A percentile compares a stretch with the other conserved stretches of the same genome.
Evolutionary conservation across 2,797 vertebrate genomes (phyloP).

Genomic region (Sebastes minor): DNA sequence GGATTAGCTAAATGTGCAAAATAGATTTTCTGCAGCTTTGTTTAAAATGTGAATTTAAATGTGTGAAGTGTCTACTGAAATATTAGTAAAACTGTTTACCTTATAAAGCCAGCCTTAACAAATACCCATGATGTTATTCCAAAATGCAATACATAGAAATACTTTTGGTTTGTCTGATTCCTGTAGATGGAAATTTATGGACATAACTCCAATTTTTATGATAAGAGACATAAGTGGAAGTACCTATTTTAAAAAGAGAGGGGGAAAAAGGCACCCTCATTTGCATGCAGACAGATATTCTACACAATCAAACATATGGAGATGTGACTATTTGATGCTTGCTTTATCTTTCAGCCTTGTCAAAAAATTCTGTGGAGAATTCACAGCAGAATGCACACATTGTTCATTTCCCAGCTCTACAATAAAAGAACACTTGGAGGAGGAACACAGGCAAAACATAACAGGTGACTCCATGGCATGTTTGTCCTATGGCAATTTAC

Average conservation of each 20-base stretch:
- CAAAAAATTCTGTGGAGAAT: constrained; percentile 51
- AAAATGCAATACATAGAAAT: not conserved
- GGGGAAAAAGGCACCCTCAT: not conserved
- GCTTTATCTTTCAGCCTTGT: constrained; percentile 54
- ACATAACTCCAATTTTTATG: constrained; percentile 8
- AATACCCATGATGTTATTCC: not conserved
- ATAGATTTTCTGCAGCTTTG: constrained; percentile 35
- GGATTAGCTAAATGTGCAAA: constrained; percentile 48
- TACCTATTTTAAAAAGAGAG: not conserved
- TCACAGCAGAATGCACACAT: constrained; percentile 47
- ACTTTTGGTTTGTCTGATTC: not conserved
- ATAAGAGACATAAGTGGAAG: not conserved
- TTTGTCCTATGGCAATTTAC: constrained; percentile 17
- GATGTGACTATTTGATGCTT: constrained; percentile 48
- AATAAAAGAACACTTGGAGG: constrained; percentile 40
- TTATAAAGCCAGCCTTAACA: not conserved
- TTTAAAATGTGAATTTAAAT: constrained; percentile 38
- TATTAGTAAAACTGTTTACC: not conserved
- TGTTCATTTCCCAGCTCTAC: constrained; percentile 48
- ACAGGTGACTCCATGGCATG: constrained; percentile 24
- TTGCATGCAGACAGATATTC: constrained; percentile 42
- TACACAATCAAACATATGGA: constrained; percentile 36
- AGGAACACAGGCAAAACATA: constrained; percentile 43
- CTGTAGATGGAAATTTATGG: not conserved
- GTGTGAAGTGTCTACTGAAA: constrained; percentile 11